Evolutionary conservation across 1,140 invertebrate species (phyloP).

Genomic region (Semibalanus balanoides): DNA sequence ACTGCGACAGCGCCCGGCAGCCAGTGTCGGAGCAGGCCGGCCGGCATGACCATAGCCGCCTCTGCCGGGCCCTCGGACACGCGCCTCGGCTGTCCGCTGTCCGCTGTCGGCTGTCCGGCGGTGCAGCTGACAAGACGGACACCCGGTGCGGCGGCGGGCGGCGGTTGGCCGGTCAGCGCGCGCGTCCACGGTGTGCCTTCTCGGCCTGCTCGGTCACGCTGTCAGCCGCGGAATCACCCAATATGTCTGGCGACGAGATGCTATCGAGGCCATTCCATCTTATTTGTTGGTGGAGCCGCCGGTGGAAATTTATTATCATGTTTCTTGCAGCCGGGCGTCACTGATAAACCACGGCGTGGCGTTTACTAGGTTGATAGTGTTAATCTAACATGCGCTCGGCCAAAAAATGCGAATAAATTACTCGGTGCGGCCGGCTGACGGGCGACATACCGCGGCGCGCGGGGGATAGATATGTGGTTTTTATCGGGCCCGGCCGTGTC

Average conservation of each 20-base stretch:
- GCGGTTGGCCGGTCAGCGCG: too few relatives aligned
- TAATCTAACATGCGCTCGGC: not conserved
- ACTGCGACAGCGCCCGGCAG: too few relatives aligned
- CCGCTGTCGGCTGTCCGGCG: not conserved
- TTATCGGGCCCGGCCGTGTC: not conserved
- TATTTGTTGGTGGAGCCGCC: not conserved
- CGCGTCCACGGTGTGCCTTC: not conserved
- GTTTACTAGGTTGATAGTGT: not conserved
- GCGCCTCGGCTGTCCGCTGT: not conserved
- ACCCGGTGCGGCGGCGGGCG: too few relatives aligned
- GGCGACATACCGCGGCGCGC: not conserved
- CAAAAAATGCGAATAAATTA: constrained; percentile 1
- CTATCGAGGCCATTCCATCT: constrained; percentile 1
- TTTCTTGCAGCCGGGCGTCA: constrained; percentile 1
- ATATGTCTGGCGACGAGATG: not conserved
- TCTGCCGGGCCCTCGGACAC: too few relatives aligned
- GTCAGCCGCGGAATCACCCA: not conserved
- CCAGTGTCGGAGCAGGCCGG: too few relatives aligned
- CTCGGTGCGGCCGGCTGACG: not conserved
- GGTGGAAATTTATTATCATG: not conserved
- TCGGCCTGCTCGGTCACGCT: not conserved
- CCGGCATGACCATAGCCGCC: not conserved
- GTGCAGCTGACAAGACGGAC: not conserved
- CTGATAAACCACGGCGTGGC: not conserved
- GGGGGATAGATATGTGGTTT: not conserved